Percentiles rank a stretch among this genome's conserved stretches.
Conservation (phyloP, 92 coral and sea anemone species). For the Umimayanthus chanpuru region DNA sequence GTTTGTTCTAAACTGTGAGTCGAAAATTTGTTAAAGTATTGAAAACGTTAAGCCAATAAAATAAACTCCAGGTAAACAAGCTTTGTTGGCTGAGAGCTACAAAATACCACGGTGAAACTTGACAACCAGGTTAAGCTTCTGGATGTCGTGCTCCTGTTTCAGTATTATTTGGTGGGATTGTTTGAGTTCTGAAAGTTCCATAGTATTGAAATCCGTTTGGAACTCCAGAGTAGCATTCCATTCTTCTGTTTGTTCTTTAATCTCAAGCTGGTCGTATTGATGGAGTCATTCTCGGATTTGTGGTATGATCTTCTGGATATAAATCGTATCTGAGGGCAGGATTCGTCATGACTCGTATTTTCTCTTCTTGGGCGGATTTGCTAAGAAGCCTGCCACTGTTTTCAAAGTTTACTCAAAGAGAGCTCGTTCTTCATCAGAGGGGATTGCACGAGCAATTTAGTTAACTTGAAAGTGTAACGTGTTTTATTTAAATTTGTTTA, state of each 20-base stretch:
- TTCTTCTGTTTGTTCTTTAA: not conserved
- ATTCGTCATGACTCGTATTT: not conserved
- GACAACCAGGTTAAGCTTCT: not conserved
- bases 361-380: not conserved
- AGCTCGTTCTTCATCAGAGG: not conserved
- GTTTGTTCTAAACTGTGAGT: too few species aligned
- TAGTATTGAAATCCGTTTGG: not conserved
- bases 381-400: not conserved
- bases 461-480: too few species aligned
- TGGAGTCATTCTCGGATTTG: not conserved
- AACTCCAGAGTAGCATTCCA: not conserved
- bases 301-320: not conserved
- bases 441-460: not conserved
- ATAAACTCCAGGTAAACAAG: too few species aligned
- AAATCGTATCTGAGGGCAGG: not conserved
- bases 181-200: not conserved
- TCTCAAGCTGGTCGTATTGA: not conserved
- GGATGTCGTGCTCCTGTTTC: not conserved
- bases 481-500: too few species aligned
- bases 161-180: not conserved
- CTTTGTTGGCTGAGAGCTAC: not conserved
- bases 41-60: too few species aligned
- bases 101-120: not conserved
- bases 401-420: not conserved
- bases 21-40: too few species aligned